Base-by-base conservation (phyloP, 37 sponge, comb jelly and placozoan species). In the Cladorhizidae sp. region DNA sequence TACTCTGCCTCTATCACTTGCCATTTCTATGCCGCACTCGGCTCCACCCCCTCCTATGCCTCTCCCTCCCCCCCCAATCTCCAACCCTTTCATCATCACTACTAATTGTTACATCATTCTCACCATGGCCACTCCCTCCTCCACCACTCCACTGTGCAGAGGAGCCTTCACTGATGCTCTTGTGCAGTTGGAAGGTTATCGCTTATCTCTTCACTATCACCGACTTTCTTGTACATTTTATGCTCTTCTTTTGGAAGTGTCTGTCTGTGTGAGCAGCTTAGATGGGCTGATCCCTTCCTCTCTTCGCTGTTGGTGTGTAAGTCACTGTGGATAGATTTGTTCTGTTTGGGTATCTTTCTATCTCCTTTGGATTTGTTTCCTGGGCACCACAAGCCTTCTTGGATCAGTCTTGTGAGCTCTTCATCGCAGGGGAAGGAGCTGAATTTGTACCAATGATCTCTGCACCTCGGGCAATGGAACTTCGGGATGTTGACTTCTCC, bases 381-480 rank as follows among this genome's bases (percentile, higher is more conserved):
- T 5, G 76, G 83, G 61, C 75, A 32, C 92, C 92, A 92, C 49
- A 87, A 63, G 40, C 92, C 92, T 57, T 87, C 87, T 18, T 80
- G 40, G 17, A 82, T 86, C 36, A 93, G 80, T 49, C 90, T 57
- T 0, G 91, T 91, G 31, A 84, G 73, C 61, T 90, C 91, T 28
- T 94, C 94, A 42, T 94, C 91, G 36, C 94, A 94, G 3, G 91
- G 94, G 32, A 64, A 76, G 41, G 80, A 42, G 0, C 86, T 89
- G 22, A 94, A 50, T 22, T 91, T 91, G 40, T 94, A 94, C 88
- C 87, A 94, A 75, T 90, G 95, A 61, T 94, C 95, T 38, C 91
- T 40, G 42, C 95, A 94, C 2, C 95, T 81, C 20, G 85, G 86
- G 41, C 95, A 94, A 62, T 94, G 95, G 45, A 90, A 94, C 29